Evolutionary conservation across 2,797 vertebrate genomes (phyloP), one percentile per base, ranked within the genome.

Genomic region (Hoplostethus atlanticus): DNA sequence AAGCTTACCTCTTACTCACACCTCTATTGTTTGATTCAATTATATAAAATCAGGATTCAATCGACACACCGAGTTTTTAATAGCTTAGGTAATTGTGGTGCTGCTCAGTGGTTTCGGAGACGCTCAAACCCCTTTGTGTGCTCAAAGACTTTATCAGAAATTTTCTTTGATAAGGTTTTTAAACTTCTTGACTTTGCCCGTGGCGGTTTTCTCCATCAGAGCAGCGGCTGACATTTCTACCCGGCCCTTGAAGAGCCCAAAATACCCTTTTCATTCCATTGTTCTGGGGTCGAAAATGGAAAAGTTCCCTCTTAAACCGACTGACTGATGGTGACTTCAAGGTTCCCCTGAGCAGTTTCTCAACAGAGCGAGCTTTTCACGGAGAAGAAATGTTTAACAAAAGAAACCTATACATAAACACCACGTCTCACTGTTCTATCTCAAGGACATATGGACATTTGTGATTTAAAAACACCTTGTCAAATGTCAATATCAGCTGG

Each of bases 221-320:
- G 76, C 71, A 72, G 80, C 56, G 56, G 76, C 80, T 92, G 89
- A 84, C 89, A 93, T 91, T 90, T 91, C 76, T 87, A 84, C 76
- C 84, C 52, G 50, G 64, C 30, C 51, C 44, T 85, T 72, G 28
- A 89, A 72, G 71, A 72, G 77, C 66, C 44, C 12, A 21, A 80
- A 84, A 79, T 68, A 81, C 76, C 67, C 72, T 85, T 90, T 81
- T 77, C 56, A 60, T 56, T 71, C 57, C 51, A 77, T 88, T 88
- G 78, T 89, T 82, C 86, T 65, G 73, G 28, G 40, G 57, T 48
- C 21, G 34, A 72, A 80, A 83, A 86, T 65, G 55, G 50, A 78
- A 74, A 77, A 69, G 72, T 80, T 80, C 57, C 68, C 61, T 63
- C 77, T 85, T 63, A 58, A 40, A 54, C 64, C 71, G 71, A 77